phyloP scores from a whole-genome alignment of 2,888 invertebrate species.

The Ferdinandea cuprea region DNA sequence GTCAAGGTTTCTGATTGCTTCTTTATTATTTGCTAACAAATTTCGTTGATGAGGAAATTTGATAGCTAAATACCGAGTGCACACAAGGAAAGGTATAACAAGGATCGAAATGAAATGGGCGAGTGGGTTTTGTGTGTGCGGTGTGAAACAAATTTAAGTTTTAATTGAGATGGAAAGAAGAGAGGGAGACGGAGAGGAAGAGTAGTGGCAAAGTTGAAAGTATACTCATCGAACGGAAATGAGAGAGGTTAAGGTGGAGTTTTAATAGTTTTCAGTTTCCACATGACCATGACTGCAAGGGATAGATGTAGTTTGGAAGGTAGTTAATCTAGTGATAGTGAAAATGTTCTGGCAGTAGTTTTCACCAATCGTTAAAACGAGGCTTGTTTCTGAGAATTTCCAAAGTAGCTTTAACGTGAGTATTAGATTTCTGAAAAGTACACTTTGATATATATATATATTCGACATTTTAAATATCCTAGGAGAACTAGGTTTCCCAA shows the following conservation, averaged over 20 bases:
- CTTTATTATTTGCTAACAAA: conserved; percentile 10
- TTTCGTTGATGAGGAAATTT: conserved; percentile 24
- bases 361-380: too few species aligned
- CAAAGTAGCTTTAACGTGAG: too few species aligned
- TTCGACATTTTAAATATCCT: too few species aligned
- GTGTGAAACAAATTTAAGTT: conserved; percentile 50
- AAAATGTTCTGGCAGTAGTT: too few species aligned
- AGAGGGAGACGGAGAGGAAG: too few species aligned
- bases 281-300: neutral
- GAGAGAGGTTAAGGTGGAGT: neutral
- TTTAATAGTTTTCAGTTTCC: neutral
- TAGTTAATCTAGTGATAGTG: neutral
- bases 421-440: too few species aligned
- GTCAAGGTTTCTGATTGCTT: conserved; percentile 62
- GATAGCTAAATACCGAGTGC: conserved; percentile 19
- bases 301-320: neutral
- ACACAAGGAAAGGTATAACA: conserved; percentile 8
- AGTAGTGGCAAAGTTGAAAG: neutral
- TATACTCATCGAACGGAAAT: neutral
- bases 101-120: conserved; percentile 5
- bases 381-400: too few species aligned
- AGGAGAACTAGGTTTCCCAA: too few species aligned
- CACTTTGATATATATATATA: too few species aligned
- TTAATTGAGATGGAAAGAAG: conserved; percentile 35
- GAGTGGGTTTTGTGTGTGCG: conserved; percentile 13